Conservation (phyloP, 2,113 vertebrate species). For the Pomatorhinus ruficollis region DNA sequence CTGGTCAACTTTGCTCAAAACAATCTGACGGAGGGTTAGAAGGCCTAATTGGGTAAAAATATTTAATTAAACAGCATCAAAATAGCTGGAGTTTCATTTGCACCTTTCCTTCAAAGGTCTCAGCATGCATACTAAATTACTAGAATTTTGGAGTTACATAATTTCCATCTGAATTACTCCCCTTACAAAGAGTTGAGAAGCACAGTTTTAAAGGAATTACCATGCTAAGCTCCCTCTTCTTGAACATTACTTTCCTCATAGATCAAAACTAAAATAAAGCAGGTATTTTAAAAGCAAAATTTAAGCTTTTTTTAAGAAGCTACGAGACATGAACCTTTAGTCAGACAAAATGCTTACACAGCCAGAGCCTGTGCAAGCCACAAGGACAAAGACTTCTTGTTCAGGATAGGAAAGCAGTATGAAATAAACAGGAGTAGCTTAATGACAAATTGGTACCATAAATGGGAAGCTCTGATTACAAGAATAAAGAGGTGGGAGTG, state of each 20-base stretch:
- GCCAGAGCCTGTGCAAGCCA: neutral
- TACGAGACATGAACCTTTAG: neutral
- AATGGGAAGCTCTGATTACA: neutral
- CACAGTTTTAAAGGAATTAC: neutral
- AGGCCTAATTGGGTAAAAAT: constrained; percentile 76
- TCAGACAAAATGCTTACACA: neutral
- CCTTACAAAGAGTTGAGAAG: neutral
- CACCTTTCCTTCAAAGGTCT: neutral
- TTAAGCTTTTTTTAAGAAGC: neutral
- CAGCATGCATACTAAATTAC: neutral
- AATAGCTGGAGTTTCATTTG: neutral
- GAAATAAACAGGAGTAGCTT: neutral
- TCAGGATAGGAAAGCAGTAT: neutral
- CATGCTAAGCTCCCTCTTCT: neutral
- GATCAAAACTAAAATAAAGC: neutral
- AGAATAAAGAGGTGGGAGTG: neutral
- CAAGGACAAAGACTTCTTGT: neutral
- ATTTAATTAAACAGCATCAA: neutral
- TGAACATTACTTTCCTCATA: neutral
- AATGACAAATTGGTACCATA: neutral
- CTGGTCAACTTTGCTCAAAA: constrained; percentile 94
- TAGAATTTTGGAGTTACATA: neutral
- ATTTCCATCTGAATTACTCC: neutral
- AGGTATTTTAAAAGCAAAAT: neutral
- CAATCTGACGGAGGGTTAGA: constrained; percentile 91